Conservation (phyloP, 2,888 invertebrate species). For the Rhopalosiphum nymphaeae region DNA sequence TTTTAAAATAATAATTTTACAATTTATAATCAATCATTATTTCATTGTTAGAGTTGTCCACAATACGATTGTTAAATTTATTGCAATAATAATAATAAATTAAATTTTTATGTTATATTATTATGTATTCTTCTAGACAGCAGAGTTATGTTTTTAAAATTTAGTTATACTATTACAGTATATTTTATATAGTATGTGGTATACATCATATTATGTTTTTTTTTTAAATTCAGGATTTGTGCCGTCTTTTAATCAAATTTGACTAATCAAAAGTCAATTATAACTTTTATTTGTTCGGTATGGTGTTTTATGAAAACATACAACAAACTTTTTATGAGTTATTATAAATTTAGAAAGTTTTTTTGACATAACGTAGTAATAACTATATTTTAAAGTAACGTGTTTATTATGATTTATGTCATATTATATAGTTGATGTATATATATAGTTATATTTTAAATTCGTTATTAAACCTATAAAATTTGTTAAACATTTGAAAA, state of each 20-base stretch:
- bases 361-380: constrained; percentile 10
- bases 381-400: not conserved
- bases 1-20: not conserved
- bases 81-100: not conserved
- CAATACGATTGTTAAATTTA: not conserved
- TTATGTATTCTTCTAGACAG: not conserved
- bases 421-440: not conserved
- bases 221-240: not conserved
- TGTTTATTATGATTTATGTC: not conserved
- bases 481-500: not conserved
- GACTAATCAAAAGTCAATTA: not conserved
- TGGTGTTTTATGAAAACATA: not conserved
- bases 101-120: not conserved
- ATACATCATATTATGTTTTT: not conserved
- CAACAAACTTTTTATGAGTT: not conserved
- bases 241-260: not conserved
- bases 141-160: not conserved
- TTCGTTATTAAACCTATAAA: not conserved
- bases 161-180: not conserved
- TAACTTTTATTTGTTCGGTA: not conserved
- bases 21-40: not conserved
- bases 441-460: not conserved
- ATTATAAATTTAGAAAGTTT: constrained; percentile 11
- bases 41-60: not conserved
- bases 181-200: not conserved